These are phyloP conservation scores for Cremastinae sp. DNA, from an alignment of 2,888 invertebrate species.

Conservation along the genomic window DNA sequence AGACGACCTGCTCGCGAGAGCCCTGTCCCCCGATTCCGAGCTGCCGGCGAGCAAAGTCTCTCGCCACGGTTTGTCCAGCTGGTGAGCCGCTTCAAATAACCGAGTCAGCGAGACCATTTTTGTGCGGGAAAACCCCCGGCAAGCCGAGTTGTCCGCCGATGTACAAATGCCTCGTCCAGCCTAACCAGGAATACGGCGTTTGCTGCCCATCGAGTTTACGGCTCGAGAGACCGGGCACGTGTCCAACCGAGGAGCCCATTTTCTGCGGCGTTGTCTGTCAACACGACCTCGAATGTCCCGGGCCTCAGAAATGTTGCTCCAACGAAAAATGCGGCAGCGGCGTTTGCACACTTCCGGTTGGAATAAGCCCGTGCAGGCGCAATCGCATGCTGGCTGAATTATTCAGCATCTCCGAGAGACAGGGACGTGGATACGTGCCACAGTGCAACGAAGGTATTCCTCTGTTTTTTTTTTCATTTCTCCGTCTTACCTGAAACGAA, in stretches of 20 bases:
- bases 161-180: slow-evolving; percentile 90
- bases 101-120: slow-evolving; percentile 89
- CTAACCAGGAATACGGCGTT: slow-evolving; percentile 92
- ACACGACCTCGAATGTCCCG: slow-evolving; percentile 91
- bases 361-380: slow-evolving; percentile 86
- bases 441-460: slow-evolving; percentile 84
- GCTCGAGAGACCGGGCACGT: slow-evolving; percentile 89
- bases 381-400: slow-evolving; percentile 89
- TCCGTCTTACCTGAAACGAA: too few relatives aligned
- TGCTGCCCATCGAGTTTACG: slow-evolving; percentile 91
- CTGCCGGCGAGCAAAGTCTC: slow-evolving; percentile 87
- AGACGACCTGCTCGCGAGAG: slow-evolving; percentile 88
- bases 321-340: slow-evolving; percentile 85
- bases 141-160: slow-evolving; percentile 92
- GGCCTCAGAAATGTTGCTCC: slow-evolving; percentile 90
- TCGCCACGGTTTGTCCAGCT: slow-evolving; percentile 89
- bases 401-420: slow-evolving; percentile 88
- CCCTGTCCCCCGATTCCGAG: slow-evolving; percentile 93
- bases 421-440: slow-evolving; percentile 91
- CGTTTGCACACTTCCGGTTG: slow-evolving; percentile 88
- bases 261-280: slow-evolving; percentile 85
- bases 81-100: slow-evolving; percentile 80
- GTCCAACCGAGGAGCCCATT: slow-evolving; percentile 82
- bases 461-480: too few relatives aligned
- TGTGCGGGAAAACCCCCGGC: slow-evolving; percentile 90